Evolutionary conservation across 2,797 vertebrate genomes (phyloP).

Genomic region (Monodelphis domestica): DNA sequence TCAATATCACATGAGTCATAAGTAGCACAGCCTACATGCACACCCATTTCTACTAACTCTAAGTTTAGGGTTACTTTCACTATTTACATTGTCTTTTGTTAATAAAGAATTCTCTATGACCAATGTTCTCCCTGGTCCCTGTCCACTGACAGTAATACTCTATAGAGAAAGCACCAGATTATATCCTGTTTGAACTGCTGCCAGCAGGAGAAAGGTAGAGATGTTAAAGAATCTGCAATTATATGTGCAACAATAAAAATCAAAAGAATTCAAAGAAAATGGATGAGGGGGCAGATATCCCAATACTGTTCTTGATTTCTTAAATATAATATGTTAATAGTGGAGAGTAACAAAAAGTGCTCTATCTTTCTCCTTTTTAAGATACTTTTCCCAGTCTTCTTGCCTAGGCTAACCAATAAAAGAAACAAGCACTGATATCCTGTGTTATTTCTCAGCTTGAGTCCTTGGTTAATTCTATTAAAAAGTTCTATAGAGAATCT

Average conservation of each 20-base stretch:
- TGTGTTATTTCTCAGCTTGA: neutral
- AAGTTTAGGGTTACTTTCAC: neutral
- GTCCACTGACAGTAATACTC: neutral
- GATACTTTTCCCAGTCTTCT: neutral
- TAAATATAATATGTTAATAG: neutral
- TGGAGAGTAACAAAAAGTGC: no score
- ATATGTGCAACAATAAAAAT: conserved; percentile 24
- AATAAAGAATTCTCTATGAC: neutral
- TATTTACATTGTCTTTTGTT: neutral
- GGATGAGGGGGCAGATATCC: no score
- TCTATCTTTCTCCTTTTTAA: neutral
- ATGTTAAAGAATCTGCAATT: neutral
- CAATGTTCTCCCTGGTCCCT: neutral
- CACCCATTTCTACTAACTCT: neutral
- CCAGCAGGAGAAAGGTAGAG: neutral
- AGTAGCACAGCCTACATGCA: neutral
- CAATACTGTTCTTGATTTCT: neutral
- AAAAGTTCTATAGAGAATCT: neutral
- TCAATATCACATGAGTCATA: neutral
- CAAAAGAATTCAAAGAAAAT: neutral
- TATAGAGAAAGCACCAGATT: conserved; percentile 10
- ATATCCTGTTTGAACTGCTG: neutral
- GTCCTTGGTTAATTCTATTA: neutral
- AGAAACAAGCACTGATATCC: neutral
- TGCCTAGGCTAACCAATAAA: neutral